Percentiles rank a stretch among this genome's conserved stretches.
Conservation (phyloP, 2,113 vertebrate genomes). For the Melanerpes formicivorus region DNA sequence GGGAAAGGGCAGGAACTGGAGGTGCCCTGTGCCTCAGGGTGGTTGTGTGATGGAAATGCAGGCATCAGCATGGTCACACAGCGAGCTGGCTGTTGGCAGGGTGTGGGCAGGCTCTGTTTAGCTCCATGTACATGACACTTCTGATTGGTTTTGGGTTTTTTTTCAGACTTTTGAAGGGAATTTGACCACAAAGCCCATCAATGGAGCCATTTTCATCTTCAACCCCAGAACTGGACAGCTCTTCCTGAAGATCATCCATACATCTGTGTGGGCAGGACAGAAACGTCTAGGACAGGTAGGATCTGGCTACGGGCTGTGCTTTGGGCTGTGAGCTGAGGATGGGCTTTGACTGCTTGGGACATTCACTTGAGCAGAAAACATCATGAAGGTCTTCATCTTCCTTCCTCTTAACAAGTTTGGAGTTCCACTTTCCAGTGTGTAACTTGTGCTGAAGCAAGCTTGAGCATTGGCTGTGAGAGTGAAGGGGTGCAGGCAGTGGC, state of each 20-base stretch:
- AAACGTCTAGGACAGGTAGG: slow-evolving; percentile 96
- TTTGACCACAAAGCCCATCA: slow-evolving; percentile 98
- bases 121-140: neutral
- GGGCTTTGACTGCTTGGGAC: neutral
- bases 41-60: neutral
- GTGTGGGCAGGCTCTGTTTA: neutral
- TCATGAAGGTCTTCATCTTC: neutral
- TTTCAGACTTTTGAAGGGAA: slow-evolving; percentile 98
- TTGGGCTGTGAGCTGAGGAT: neutral
- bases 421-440: neutral
- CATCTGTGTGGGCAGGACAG: slow-evolving; percentile 98
- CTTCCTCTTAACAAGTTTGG: neutral
- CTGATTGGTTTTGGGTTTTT: neutral
- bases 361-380: neutral
- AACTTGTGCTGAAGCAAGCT: neutral
- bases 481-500: neutral
- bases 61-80: fast-evolving
- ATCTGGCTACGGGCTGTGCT: neutral
- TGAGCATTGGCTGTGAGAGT: neutral
- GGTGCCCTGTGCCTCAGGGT: neutral
- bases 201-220: slow-evolving; percentile 99
- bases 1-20: neutral
- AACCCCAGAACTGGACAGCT: slow-evolving; percentile 98
- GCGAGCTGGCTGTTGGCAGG: neutral
- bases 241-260: slow-evolving; percentile 99